A percentile compares a stretch with the other conserved stretches of the same genome.
These are phyloP conservation scores for Labrus mixtus DNA, from an alignment of 2,113 vertebrate genomes.

Conservation along the genomic window DNA sequence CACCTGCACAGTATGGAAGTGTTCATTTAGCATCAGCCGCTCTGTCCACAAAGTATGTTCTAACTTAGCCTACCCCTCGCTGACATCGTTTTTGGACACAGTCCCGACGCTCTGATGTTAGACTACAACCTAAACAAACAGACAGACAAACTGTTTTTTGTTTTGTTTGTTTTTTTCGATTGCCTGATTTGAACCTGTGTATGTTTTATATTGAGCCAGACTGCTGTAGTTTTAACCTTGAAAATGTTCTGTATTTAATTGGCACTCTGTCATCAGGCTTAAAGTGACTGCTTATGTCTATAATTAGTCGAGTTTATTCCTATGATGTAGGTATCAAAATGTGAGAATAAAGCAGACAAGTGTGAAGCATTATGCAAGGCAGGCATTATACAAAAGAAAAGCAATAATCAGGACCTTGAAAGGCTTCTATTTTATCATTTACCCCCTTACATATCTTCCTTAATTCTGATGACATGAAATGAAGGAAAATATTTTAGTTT, in stretches of 20 bases:
- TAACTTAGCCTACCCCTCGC: no score
- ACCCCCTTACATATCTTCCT: background rate
- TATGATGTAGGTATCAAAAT: constrained; percentile 47
- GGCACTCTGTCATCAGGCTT: constrained; percentile 46
- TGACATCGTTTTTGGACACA: no score
- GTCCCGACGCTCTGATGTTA: no score
- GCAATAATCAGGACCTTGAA: constrained; percentile 4
- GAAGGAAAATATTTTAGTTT: background rate
- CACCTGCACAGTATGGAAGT: no score
- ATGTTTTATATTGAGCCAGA: no score
- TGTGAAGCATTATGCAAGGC: background rate
- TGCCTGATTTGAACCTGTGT: no score
- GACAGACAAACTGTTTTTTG: no score
- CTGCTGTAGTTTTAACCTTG: constrained; percentile 28
- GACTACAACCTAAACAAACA: no score
- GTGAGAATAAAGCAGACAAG: constrained; percentile 30
- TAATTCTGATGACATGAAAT: constrained; percentile 27
- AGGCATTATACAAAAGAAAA: constrained; percentile 35
- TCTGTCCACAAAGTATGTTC: no score
- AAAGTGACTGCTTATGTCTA: constrained; percentile 40
- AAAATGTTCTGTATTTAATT: constrained; percentile 22
- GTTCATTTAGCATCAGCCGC: no score
- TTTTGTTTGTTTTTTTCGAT: no score
- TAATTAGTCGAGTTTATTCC: constrained; percentile 47
- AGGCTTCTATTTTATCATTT: constrained; percentile 18